A percentile compares a stretch with the other conserved stretches of the same genome.
Conservation (phyloP, 2,113 vertebrate genomes). For the Sebastes schlegelii region DNA sequence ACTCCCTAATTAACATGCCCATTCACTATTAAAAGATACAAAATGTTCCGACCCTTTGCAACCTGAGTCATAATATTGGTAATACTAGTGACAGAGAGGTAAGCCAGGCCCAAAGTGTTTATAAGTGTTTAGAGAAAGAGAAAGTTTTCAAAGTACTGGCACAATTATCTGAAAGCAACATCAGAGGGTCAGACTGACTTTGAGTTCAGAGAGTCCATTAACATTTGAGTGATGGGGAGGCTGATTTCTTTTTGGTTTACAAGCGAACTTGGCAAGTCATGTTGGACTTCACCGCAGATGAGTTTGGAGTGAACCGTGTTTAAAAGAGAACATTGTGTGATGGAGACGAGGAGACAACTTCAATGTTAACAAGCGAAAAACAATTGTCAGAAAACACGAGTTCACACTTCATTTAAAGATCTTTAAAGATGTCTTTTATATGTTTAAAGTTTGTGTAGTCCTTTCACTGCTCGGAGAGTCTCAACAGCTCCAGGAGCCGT, state of each 20-base stretch:
- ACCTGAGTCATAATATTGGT: not conserved
- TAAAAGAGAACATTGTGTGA: not conserved
- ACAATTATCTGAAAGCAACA: not conserved
- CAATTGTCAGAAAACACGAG: not conserved
- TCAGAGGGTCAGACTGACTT: not conserved
- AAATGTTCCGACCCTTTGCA: not conserved
- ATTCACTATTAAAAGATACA: not conserved
- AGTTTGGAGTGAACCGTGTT: not conserved
- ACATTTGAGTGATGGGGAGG: not conserved
- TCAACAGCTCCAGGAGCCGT: not conserved
- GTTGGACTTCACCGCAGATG: not conserved
- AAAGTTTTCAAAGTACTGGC: not conserved
- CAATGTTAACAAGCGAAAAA: not conserved
- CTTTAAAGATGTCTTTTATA: not conserved
- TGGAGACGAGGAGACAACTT: not conserved
- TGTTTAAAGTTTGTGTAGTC: conserved; percentile 1
- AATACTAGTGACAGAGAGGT: conserved; percentile 3
- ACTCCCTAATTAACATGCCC: too few species aligned
- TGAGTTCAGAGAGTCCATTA: conserved; percentile 1
- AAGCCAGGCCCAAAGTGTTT: conserved; percentile 12
- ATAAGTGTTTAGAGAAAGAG: conserved; percentile 1
- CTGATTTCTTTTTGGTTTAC: not conserved
- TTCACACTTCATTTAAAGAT: not conserved
- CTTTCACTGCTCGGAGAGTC: not conserved
- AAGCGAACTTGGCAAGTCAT: not conserved